Percentiles rank a stretch among this genome's conserved stretches.
Conservation (phyloP, 2,113 vertebrate genomes). For the Pluvianellus socialis region DNA sequence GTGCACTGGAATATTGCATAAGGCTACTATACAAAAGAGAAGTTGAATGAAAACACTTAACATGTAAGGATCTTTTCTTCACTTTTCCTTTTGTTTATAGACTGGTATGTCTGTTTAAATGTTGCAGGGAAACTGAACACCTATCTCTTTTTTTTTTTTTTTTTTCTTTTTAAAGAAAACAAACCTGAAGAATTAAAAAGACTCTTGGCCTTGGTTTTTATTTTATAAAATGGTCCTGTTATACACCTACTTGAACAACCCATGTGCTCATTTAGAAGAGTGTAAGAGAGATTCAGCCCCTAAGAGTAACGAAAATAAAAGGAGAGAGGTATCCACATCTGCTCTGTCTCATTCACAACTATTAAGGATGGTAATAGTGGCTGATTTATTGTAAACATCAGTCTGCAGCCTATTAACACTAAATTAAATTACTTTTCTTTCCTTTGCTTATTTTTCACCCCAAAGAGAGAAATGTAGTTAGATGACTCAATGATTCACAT, state of each 20-base stretch:
- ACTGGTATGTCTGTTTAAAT: not conserved
- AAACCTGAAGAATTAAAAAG: not conserved
- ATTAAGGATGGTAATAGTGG: conserved; percentile 57
- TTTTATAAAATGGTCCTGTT: not conserved
- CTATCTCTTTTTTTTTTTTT: not conserved
- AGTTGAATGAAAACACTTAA: not conserved
- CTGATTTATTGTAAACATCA: conserved; percentile 74
- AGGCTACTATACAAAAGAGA: not conserved
- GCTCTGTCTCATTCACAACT: conserved; percentile 57
- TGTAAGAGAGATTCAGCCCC: not conserved
- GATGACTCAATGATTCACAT: conserved; percentile 56
- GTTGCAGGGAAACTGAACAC: not conserved
- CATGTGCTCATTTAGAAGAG: not conserved
- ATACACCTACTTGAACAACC: not conserved
- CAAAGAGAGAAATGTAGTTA: conserved; percentile 59
- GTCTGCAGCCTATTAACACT: conserved; percentile 54
- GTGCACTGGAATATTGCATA: not conserved
- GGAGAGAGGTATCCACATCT: conserved; percentile 34
- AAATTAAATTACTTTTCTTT: conserved; percentile 69
- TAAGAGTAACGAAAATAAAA: not conserved
- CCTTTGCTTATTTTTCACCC: conserved; percentile 59
- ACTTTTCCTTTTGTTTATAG: conserved; percentile 3
- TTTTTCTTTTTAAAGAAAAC: not conserved
- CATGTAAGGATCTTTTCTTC: not conserved
- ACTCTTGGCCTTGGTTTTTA: not conserved